phyloP scores from a whole-genome alignment of 2,113 vertebrate species.

The Stegostoma tigrinum region DNA sequence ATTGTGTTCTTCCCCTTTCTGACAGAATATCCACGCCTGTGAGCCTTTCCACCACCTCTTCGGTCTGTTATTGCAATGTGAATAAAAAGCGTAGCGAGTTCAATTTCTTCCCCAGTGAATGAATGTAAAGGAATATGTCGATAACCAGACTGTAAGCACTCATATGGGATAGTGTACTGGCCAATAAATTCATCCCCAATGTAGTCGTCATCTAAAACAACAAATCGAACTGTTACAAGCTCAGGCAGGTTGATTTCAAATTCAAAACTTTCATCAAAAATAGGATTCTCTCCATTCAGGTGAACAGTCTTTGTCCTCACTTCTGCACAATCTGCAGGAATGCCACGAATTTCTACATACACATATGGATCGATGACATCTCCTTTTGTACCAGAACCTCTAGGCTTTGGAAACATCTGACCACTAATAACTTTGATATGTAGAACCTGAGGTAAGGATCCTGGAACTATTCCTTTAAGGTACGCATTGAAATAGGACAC shows the following conservation, averaged over 20 bases:
- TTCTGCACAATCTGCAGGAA: slow-evolving; percentile 86
- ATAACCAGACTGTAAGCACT: slow-evolving; percentile 90
- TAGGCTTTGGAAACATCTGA: slow-evolving; percentile 92
- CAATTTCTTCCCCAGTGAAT: slow-evolving; percentile 77
- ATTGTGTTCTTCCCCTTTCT: slow-evolving; percentile 75
- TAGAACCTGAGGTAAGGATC: slow-evolving; percentile 82
- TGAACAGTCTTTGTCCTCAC: slow-evolving; percentile 90
- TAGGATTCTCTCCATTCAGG: slow-evolving; percentile 89
- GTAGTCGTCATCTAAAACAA: slow-evolving; percentile 92
- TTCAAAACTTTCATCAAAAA: slow-evolving; percentile 96
- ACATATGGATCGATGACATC: slow-evolving; percentile 97
- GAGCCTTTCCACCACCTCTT: slow-evolving; percentile 85
- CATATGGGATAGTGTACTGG: slow-evolving; percentile 84
- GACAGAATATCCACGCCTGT: slow-evolving; percentile 79
- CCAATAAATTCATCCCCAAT: slow-evolving; percentile 98
- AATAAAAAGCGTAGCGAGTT: slow-evolving; percentile 84
- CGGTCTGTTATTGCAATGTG: slow-evolving; percentile 89
- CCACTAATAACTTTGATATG: slow-evolving; percentile 95
- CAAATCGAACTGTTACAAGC: slow-evolving; percentile 87
- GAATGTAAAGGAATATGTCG: slow-evolving; percentile 84
- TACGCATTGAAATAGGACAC: slow-evolving; percentile 96
- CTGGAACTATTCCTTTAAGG: slow-evolving; percentile 85
- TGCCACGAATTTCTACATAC: slow-evolving; percentile 89
- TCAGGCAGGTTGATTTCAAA: slow-evolving; percentile 94
- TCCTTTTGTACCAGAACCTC: slow-evolving; percentile 89